phyloP scores from a whole-genome alignment of 2,113 vertebrate species.

The Amia ocellicauda region DNA sequence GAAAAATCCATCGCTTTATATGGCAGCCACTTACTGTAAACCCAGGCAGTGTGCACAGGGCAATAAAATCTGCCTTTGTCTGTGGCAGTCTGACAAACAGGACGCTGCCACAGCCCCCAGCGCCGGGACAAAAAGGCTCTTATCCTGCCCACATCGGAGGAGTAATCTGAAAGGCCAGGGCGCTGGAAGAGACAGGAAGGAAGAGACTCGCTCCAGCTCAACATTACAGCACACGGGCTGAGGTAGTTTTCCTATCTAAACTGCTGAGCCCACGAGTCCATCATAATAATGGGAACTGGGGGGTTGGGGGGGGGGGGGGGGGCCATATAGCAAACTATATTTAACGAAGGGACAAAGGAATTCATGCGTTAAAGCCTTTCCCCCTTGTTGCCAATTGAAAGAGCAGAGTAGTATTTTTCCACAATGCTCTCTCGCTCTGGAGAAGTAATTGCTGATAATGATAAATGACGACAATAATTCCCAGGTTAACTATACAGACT shows the following conservation, averaged over 20 bases:
- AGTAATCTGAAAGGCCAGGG: neutral
- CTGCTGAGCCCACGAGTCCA: neutral
- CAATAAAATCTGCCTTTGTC: conserved; percentile 1
- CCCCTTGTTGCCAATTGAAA: too few species aligned
- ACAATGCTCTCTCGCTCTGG: too few species aligned
- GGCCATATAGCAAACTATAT: neutral
- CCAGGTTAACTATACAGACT: too few species aligned
- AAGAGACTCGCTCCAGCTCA: neutral
- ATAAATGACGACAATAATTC: too few species aligned
- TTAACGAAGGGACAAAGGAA: neutral
- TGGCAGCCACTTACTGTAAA: neutral
- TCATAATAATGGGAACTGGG: too few species aligned
- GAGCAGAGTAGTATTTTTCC: too few species aligned
- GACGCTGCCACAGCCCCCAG: neutral
- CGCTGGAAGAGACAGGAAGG: conserved; percentile 2
- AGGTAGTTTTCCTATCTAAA: conserved; percentile 8
- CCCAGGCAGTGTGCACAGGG: neutral
- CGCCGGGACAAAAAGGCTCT: neutral
- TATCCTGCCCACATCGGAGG: neutral
- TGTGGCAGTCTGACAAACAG: conserved; percentile 2
- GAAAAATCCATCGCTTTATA: neutral
- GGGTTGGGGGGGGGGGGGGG: too few species aligned
- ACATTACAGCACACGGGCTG: neutral
- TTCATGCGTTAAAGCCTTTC: neutral
- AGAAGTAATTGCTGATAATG: too few species aligned